Conservation (phyloP, 30 jellyfish, hydroid and myxozoan species). For the Aurelia coerulea region DNA sequence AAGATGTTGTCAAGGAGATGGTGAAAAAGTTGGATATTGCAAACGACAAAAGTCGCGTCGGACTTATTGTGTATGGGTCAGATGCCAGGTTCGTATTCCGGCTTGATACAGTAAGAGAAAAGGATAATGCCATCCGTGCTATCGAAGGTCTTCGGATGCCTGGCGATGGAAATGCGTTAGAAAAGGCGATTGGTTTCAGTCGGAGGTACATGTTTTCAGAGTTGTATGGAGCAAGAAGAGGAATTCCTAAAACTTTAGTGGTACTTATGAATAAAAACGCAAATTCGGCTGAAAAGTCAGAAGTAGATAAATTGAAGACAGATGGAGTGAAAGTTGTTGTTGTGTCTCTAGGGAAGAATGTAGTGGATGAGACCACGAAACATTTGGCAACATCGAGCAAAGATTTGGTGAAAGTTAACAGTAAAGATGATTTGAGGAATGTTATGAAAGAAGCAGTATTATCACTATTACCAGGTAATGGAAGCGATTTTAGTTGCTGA, state of each 20-base stretch:
- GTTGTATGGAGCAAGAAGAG: constrained; percentile 43
- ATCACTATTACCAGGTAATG: too few species aligned
- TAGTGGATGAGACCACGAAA: background rate
- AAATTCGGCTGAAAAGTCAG: constrained; percentile 15
- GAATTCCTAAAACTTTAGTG: background rate
- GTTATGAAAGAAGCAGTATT: too few species aligned
- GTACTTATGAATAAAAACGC: constrained; percentile 28
- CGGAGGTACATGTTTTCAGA: constrained; percentile 2
- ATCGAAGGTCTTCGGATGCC: background rate
- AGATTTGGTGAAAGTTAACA: background rate
- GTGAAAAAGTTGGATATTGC: constrained; percentile 28
- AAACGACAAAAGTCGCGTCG: constrained; percentile 44
- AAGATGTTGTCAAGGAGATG: constrained; percentile 12
- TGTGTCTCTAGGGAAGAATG: constrained; percentile 34
- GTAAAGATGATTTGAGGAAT: background rate
- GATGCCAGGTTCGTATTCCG: background rate
- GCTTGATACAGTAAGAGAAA: background rate
- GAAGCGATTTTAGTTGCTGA: too few species aligned
- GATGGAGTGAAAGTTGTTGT: constrained; percentile 34
- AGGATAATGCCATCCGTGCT: background rate
- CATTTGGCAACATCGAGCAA: background rate
- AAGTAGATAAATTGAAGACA: constrained; percentile 9
- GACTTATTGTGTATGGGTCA: constrained; percentile 33
- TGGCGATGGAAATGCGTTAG: too few species aligned
- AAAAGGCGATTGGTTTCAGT: constrained; percentile 11